Base-by-base conservation (phyloP, 2,797 vertebrate species). In the Xenopus petersii region DNA sequence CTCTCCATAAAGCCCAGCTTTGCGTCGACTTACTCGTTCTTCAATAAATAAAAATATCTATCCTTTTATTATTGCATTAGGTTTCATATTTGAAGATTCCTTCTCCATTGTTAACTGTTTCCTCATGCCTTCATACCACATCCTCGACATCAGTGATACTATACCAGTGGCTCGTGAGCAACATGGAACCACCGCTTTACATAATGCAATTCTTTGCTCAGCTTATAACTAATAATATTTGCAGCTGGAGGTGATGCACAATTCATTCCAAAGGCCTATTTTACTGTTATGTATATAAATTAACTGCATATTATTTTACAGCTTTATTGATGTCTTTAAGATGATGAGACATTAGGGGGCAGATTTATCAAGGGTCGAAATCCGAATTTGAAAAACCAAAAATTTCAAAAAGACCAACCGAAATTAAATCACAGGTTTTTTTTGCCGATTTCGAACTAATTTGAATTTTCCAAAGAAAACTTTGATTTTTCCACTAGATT, bases 251-350 rank as follows among this genome's bases (percentile, higher is more conserved):
- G 61, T 77, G 58, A 51, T 49, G 70, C 26, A 64, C 60, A 73
- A 63, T 77, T 78, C 59, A 66, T 70, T 65, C 67, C 60, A 55
- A 74, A 70, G 66, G 61, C 67, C 55, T 66, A 46, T 46, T 66
- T 65, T 30, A 64, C 60, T 58, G 54, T 66, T 47, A 74, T 74
- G 5, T 42, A 61, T 74, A 74, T 74, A 66, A 66, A 79, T 79
- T 74, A 74, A 70, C 12, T 51, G 30, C 61, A 47, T 56, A 74
- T 55, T 74, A 70, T 61, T 70, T 49, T 36, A 60, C 51, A 64
- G 24, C 70, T 79, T 56, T 64, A 67, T 67, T 64, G 64, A 65
- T 64, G 30, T 79, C 26, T 65, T 60, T 78, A 42, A 65, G 60
- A 33, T 79, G 65, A 79, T 30, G 64, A 51, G 30, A 59, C 58